Evolutionary conservation across 2,797 vertebrate genomes (phyloP).

Genomic region (Acipenser oxyrinchus): DNA sequence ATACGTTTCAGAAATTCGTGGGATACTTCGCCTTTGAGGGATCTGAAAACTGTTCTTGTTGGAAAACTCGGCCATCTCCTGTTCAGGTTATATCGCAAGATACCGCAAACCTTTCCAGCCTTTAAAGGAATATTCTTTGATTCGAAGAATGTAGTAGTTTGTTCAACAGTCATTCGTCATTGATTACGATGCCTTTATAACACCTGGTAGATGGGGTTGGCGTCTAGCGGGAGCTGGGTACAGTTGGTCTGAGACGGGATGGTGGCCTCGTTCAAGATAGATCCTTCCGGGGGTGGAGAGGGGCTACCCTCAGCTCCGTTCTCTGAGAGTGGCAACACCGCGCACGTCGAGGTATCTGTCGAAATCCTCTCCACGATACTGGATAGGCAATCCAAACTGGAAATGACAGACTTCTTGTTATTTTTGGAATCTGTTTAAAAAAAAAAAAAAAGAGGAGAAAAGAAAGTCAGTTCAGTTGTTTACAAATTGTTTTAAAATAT

Average conservation of each 20-base stretch:
- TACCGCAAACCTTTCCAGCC: constrained; percentile 14
- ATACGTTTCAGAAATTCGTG: background rate
- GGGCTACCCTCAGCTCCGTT: constrained; percentile 55
- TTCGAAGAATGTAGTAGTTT: constrained; percentile 21
- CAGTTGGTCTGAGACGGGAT: constrained; percentile 49
- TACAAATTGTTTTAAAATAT: background rate
- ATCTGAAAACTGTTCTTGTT: constrained; percentile 39
- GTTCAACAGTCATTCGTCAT: constrained; percentile 18
- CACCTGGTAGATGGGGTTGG: constrained; percentile 80
- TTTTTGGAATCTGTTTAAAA: constrained; percentile 61
- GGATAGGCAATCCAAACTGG: constrained; percentile 90
- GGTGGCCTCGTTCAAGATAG: constrained; percentile 40
- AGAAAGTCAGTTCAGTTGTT: background rate
- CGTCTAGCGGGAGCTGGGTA: constrained; percentile 50
- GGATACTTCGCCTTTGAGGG: constrained; percentile 32
- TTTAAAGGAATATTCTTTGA: constrained; percentile 36
- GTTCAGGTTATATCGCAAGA: constrained; percentile 4
- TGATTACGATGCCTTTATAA: constrained; percentile 53
- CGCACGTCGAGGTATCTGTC: constrained; percentile 66
- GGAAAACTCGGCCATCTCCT: constrained; percentile 30
- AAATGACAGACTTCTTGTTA: constrained; percentile 70
- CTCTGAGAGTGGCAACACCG: constrained; percentile 46
- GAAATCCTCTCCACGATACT: constrained; percentile 97
- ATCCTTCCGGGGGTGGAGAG: constrained; percentile 53
- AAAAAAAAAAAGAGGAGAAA: constrained; percentile 8